Conservation (phyloP, 2,888 invertebrate genomes). For the Chirona hameri region DNA sequence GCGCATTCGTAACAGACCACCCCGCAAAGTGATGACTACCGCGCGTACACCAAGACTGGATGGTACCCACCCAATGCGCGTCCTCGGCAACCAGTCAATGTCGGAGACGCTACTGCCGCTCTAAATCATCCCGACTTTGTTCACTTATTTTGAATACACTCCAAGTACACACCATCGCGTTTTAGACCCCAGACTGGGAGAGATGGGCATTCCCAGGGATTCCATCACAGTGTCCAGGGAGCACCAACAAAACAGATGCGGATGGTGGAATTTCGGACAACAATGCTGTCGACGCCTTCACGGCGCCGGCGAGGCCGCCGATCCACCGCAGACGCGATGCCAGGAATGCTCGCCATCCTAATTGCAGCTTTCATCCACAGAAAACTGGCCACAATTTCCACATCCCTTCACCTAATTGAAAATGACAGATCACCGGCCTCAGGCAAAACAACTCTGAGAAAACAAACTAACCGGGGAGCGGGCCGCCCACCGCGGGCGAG, state of each 20-base stretch:
- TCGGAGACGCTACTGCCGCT: too few species aligned
- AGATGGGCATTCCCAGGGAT: not conserved
- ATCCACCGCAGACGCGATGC: not conserved
- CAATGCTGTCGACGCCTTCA: not conserved
- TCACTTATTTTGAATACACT: too few species aligned
- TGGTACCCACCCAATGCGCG: too few species aligned
- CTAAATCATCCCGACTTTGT: too few species aligned
- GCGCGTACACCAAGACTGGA: too few species aligned
- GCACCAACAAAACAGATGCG: not conserved
- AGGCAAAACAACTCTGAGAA: conserved; percentile 1
- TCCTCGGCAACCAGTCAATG: too few species aligned
- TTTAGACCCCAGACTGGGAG: too few species aligned
- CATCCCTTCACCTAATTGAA: conserved; percentile 14
- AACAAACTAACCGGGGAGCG: not conserved
- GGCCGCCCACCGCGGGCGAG: not conserved
- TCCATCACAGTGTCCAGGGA: not conserved
- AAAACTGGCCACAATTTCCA: conserved; percentile 2
- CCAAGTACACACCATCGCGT: too few species aligned
- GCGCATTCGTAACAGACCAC: too few species aligned
- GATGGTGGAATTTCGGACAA: not conserved
- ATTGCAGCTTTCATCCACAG: conserved; percentile 23
- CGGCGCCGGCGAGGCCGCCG: not conserved
- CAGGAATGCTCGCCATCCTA: conserved; percentile 4
- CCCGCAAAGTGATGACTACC: too few species aligned
- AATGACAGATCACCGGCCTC: conserved; percentile 22